These are phyloP conservation scores for Epirrhoe alternata DNA, from an alignment of 2,888 invertebrate species.

Conservation along the genomic window DNA sequence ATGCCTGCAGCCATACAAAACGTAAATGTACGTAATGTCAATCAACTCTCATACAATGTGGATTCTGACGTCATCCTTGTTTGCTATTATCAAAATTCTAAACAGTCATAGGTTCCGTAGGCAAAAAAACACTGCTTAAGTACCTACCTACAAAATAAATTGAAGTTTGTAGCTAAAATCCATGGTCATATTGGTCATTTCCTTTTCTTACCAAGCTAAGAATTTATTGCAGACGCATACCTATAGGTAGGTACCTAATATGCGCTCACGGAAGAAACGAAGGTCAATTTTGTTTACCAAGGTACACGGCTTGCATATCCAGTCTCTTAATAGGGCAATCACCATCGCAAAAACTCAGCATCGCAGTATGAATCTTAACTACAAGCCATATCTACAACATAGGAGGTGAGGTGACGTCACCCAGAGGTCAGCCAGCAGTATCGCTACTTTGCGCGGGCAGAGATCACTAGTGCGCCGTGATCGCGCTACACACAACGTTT, in stretches of 20 bases:
- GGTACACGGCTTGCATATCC: constrained; percentile 45
- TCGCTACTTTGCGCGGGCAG: constrained; percentile 63
- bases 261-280: constrained; percentile 40
- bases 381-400: constrained; percentile 61
- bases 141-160: not conserved
- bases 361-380: constrained; percentile 70
- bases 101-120: not conserved
- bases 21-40: constrained; percentile 32
- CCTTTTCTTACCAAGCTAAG: constrained; percentile 18
- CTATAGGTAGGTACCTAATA: not conserved
- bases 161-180: constrained; percentile 2
- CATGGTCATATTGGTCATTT: constrained; percentile 29
- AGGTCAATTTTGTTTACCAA: constrained; percentile 66
- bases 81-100: constrained; percentile 11
- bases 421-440: constrained; percentile 70
- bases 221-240: constrained; percentile 24
- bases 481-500: constrained; percentile 70
- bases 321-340: constrained; percentile 58
- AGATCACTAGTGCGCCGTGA: constrained; percentile 79
- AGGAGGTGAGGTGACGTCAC: constrained; percentile 75
- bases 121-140: not conserved
- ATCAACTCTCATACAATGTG: constrained; percentile 33
- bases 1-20: constrained; percentile 9
- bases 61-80: constrained; percentile 33
- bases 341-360: constrained; percentile 70